A percentile compares a stretch with the other conserved stretches of the same genome.
Conservation (phyloP, 2,113 vertebrate genomes). For the western clawed frog (Xenopus tropicalis) region DNA sequence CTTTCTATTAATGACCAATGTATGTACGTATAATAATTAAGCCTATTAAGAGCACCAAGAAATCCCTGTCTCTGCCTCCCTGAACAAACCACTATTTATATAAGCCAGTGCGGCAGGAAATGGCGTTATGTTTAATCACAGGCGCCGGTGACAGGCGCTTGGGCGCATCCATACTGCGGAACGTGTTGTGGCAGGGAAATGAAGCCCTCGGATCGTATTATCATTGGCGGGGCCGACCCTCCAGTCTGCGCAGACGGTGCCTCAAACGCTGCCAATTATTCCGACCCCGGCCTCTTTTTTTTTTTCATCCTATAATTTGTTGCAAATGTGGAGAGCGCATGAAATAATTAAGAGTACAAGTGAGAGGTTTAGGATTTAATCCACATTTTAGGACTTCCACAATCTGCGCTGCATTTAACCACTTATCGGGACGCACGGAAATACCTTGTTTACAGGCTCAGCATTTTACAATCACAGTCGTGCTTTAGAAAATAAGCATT, state of each 20-base stretch:
- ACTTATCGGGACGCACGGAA: not conserved
- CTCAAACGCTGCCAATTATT: conserved; percentile 5
- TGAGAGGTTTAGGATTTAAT: not conserved
- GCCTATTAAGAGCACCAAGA: too few relatives aligned
- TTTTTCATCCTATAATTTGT: conserved; percentile 15
- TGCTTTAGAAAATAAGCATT: too few relatives aligned
- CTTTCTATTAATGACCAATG: too few relatives aligned
- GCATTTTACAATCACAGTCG: too few relatives aligned
- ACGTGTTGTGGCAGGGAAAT: conserved; percentile 12
- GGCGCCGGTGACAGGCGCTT: too few relatives aligned
- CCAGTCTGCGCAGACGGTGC: not conserved
- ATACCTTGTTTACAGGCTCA: too few relatives aligned
- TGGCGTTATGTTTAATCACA: too few relatives aligned
- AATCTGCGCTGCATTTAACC: not conserved
- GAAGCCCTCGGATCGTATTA: not conserved
- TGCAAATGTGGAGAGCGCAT: conserved; percentile 15
- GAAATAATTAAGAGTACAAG: conserved; percentile 11
- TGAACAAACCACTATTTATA: too few relatives aligned
- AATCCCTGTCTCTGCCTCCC: too few relatives aligned
- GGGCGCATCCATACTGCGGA: too few relatives aligned
- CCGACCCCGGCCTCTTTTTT: not conserved
- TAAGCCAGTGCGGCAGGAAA: too few relatives aligned
- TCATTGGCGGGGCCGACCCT: conserved; percentile 15
- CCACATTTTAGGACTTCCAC: not conserved
- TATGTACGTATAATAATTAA: too few relatives aligned